phyloP scores from a whole-genome alignment of 2,888 invertebrate genomes.

The Salpingus planirostris region DNA sequence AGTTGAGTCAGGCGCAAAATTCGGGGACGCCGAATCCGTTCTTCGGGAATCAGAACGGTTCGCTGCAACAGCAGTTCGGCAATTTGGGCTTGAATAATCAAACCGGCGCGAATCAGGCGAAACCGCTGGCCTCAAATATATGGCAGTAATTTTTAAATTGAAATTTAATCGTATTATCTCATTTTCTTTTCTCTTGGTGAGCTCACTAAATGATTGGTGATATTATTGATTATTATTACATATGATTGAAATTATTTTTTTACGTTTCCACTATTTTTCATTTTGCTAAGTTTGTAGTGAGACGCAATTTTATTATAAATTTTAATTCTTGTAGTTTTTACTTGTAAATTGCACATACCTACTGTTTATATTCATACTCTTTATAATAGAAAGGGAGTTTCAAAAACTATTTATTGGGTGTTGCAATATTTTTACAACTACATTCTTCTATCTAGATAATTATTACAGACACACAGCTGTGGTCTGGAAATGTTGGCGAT shows the following conservation, averaged over 20 bases:
- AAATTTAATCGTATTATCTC: conserved; percentile 11
- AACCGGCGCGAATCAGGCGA: conserved; percentile 17
- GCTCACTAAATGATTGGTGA: conserved; percentile 11
- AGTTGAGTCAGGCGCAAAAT: conserved; percentile 9
- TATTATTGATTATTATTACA: conserved; percentile 7
- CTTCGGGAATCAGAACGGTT: conserved; percentile 26
- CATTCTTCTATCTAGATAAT: neutral
- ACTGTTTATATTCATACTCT: conserved; percentile 8
- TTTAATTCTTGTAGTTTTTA: neutral
- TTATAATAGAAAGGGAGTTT: conserved; percentile 1
- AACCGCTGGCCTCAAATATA: conserved; percentile 32
- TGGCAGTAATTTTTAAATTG: conserved; percentile 34
- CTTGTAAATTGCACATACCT: neutral
- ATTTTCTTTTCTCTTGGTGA: conserved; percentile 8
- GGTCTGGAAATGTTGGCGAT: no score
- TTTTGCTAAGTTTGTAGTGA: no score
- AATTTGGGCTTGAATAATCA: conserved; percentile 41
- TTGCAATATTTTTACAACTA: conserved; percentile 15
- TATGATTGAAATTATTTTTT: conserved; percentile 8
- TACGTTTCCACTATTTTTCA: conserved; percentile 1
- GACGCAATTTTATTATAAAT: neutral
- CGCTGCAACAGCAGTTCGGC: conserved; percentile 46
- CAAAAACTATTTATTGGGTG: conserved; percentile 13
- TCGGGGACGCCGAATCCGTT: conserved; percentile 36
- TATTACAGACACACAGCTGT: no score